Conservation (phyloP, 2,888 invertebrate genomes). For the Lottia gigantea region DNA sequence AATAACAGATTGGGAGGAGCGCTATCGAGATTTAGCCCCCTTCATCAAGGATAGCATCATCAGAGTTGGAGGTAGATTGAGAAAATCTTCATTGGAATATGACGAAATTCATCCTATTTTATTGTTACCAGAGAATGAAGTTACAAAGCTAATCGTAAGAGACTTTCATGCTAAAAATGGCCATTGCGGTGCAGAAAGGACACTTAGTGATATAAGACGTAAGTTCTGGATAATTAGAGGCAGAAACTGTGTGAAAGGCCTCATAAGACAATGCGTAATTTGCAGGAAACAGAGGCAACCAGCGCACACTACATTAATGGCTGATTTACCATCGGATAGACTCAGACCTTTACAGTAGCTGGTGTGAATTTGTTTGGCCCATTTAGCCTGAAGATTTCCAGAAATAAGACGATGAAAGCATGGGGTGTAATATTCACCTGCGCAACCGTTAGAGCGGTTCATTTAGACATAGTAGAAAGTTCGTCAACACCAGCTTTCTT, state of each 20-base stretch:
- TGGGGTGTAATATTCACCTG: slow-evolving; percentile 22
- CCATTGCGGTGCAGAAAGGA: slow-evolving; percentile 19
- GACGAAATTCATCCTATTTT: slow-evolving; percentile 16
- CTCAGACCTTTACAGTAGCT: slow-evolving; percentile 10
- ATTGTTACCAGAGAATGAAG: not conserved
- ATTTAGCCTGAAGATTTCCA: not conserved
- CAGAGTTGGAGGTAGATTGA: slow-evolving; percentile 19
- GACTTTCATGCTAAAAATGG: slow-evolving; percentile 13
- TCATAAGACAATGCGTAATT: slow-evolving; percentile 12
- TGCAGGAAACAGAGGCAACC: slow-evolving; percentile 7
- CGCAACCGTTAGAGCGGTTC: slow-evolving; percentile 3
- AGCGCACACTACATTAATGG: slow-evolving; percentile 16
- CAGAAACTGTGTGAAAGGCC: slow-evolving; percentile 9
- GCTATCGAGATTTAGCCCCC: slow-evolving; percentile 13
- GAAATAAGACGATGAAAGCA: slow-evolving; percentile 2
- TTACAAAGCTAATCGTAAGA: slow-evolving; percentile 13
- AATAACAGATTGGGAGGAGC: slow-evolving; percentile 13
- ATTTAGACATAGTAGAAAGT: slow-evolving; percentile 9
- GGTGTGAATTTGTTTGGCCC: slow-evolving; percentile 18
- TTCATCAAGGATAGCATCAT: slow-evolving; percentile 13
- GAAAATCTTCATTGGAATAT: slow-evolving; percentile 12
- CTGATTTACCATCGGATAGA: not conserved
- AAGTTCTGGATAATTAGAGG: slow-evolving; percentile 19
- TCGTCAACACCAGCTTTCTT: slow-evolving; percentile 11
- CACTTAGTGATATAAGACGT: slow-evolving; percentile 11